Evolutionary conservation across 1,140 invertebrate species (phyloP).

Genomic region (Hyles vespertilio): DNA sequence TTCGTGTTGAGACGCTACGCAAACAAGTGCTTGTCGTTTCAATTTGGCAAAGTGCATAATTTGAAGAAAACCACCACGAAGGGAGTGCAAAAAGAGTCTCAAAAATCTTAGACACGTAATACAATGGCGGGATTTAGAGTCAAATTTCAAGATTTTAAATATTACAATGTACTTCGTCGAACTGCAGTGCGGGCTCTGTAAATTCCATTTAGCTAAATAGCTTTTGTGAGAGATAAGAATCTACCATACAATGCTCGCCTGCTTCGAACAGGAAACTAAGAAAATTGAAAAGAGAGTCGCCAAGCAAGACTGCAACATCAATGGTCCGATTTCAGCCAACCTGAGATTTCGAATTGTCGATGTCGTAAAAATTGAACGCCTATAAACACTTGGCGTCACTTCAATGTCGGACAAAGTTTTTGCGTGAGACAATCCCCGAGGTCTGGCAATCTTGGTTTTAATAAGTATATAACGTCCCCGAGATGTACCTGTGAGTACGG

Average conservation of each 20-base stretch:
- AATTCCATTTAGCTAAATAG: slow-evolving; percentile 76
- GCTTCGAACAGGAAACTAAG: slow-evolving; percentile 70
- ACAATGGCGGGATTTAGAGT: slow-evolving; percentile 59
- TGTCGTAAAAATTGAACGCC: slow-evolving; percentile 63
- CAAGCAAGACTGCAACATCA: slow-evolving; percentile 59
- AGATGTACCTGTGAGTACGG: slow-evolving; percentile 70
- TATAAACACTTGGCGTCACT: slow-evolving; percentile 52
- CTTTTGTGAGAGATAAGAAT: slow-evolving; percentile 74
- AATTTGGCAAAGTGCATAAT: slow-evolving; percentile 45
- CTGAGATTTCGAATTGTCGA: slow-evolving; percentile 66
- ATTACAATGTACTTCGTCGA: slow-evolving; percentile 73
- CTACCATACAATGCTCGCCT: slow-evolving; percentile 72
- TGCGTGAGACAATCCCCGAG: slow-evolving; percentile 59
- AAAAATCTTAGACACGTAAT: slow-evolving; percentile 52
- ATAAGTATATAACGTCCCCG: slow-evolving; percentile 73
- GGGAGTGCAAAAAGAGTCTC: slow-evolving; percentile 35
- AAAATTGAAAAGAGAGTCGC: slow-evolving; percentile 75
- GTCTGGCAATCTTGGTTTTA: slow-evolving; percentile 72
- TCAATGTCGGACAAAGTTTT: slow-evolving; percentile 50
- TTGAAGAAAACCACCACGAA: slow-evolving; percentile 27
- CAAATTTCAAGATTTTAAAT: slow-evolving; percentile 73
- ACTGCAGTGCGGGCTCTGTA: slow-evolving; percentile 73
- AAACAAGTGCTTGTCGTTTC: slow-evolving; percentile 18
- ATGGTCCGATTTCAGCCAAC: slow-evolving; percentile 69
- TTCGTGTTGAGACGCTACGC: slow-evolving; percentile 2